Conservation (phyloP, 2,797 vertebrate genomes). For the Chlorospingus flavigularis region DNA sequence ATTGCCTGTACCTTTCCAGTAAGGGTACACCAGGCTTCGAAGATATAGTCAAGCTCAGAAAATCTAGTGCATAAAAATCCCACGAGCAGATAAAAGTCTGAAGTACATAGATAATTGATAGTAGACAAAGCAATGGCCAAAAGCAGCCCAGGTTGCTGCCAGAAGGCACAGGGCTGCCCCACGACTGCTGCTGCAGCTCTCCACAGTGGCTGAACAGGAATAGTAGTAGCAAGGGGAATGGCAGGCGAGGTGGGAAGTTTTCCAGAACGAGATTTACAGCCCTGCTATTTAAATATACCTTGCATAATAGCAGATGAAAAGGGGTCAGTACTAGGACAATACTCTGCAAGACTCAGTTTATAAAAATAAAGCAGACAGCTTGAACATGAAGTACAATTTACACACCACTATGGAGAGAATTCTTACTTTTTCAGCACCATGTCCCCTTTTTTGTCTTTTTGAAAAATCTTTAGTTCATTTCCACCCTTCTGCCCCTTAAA, state of each 20-base stretch:
- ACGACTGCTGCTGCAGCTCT: neutral
- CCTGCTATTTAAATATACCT: constrained; percentile 46
- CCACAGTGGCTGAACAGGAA: neutral
- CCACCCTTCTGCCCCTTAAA: neutral
- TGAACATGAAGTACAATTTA: neutral
- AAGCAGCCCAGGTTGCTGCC: constrained; percentile 7
- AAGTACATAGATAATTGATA: neutral
- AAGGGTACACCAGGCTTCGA: neutral
- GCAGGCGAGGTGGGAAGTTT: neutral
- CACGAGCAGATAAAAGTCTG: neutral
- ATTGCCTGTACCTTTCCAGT: neutral
- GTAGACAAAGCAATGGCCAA: neutral
- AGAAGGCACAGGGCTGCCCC: neutral
- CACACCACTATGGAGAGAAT: neutral
- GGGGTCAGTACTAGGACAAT: constrained; percentile 26
- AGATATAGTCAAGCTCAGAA: neutral
- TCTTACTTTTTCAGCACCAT: neutral
- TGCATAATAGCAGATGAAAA: constrained; percentile 25
- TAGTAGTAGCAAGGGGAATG: neutral
- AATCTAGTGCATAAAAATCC: neutral
- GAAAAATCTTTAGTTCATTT: neutral
- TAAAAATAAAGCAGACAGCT: constrained; percentile 4
- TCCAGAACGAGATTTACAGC: constrained; percentile 19
- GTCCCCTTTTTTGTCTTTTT: neutral
- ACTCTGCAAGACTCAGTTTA: neutral